Evolutionary conservation across 2,797 vertebrate species (phyloP).

Genomic region (Typhlichthys subterraneus): DNA sequence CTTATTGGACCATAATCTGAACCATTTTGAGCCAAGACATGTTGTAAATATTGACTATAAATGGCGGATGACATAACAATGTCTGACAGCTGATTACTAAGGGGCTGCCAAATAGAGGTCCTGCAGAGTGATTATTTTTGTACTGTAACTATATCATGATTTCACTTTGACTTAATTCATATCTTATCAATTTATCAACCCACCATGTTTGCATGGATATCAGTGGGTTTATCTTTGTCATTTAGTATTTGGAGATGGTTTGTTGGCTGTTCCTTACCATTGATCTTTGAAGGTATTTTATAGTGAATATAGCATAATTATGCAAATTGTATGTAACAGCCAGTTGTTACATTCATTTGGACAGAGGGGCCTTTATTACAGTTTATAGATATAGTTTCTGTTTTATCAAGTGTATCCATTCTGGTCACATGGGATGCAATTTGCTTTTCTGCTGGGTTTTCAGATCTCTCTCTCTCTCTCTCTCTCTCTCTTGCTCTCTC

Average conservation of each 20-base stretch:
- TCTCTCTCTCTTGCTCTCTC: constrained; percentile 41
- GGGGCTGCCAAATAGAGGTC: no score
- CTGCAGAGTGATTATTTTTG: no score
- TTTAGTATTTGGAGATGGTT: constrained; percentile 11
- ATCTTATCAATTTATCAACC: no score
- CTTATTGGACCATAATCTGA: not conserved
- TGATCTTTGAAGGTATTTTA: constrained; percentile 21
- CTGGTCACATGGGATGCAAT: constrained; percentile 38
- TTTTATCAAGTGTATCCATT: constrained; percentile 11
- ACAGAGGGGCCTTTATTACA: not conserved
- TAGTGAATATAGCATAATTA: not conserved
- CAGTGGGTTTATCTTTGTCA: not conserved
- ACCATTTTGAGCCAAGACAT: not conserved
- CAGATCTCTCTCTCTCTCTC: constrained; percentile 61
- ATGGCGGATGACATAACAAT: no score
- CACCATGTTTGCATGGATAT: not conserved
- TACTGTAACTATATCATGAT: no score
- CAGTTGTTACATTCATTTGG: not conserved
- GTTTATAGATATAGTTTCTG: constrained; percentile 19
- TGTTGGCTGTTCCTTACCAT: constrained; percentile 43
- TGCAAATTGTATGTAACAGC: not conserved
- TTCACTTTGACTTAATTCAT: no score
- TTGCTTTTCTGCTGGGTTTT: constrained; percentile 67
- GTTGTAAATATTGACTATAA: no score
- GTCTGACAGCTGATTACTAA: no score